phyloP scores from a whole-genome alignment of 2,113 vertebrate species.

The Pomatorhinus ruficollis region DNA sequence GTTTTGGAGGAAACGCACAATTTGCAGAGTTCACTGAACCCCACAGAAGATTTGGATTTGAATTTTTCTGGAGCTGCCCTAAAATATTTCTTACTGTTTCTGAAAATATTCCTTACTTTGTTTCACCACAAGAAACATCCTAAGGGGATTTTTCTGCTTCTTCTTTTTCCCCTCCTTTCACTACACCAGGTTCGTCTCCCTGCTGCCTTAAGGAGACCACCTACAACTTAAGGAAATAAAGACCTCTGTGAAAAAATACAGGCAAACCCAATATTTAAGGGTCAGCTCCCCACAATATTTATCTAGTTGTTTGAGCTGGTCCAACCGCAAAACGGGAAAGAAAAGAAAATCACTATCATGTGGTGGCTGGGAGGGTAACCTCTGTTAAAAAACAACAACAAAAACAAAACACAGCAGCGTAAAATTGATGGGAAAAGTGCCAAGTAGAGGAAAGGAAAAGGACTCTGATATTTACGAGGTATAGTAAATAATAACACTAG shows the following conservation, averaged over 20 bases:
- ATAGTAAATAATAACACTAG: neutral
- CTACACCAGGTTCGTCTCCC: neutral
- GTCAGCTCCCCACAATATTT: conserved; percentile 45
- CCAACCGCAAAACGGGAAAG: neutral
- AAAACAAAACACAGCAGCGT: neutral
- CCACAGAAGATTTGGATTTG: neutral
- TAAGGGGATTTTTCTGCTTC: conserved; percentile 5
- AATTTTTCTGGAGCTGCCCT: conserved; percentile 16
- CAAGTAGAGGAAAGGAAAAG: conserved; percentile 28
- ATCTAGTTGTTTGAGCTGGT: conserved; percentile 33
- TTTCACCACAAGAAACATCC: conserved; percentile 30
- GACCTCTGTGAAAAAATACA: conserved; percentile 15
- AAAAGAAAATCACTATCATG: neutral
- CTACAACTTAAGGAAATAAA: conserved; percentile 51
- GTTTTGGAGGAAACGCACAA: neutral
- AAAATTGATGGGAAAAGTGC: neutral
- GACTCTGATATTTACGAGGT: neutral
- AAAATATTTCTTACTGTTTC: neutral
- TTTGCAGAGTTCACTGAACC: neutral
- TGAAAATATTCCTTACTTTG: neutral
- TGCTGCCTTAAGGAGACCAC: conserved; percentile 51
- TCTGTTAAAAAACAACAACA: conserved; percentile 37
- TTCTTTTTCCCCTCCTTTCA: neutral
- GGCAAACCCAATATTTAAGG: conserved; percentile 28
- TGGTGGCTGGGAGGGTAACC: neutral